phyloP scores from a whole-genome alignment of 2,888 invertebrate species.

The Apodemia hepburni region DNA sequence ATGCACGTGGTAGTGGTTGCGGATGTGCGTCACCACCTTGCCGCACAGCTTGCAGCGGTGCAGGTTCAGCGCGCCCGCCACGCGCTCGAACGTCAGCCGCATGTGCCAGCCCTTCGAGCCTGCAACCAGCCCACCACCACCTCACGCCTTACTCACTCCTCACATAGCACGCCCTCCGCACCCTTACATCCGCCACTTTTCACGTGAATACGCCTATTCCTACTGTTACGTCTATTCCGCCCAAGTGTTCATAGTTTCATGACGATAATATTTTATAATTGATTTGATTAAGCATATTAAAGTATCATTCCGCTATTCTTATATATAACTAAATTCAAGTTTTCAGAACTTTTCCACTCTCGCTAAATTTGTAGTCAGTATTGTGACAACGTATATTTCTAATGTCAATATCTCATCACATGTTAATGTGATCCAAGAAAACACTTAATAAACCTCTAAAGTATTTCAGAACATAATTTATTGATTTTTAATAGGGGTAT shows the following conservation, averaged over 20 bases:
- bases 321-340: no score
- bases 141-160: constrained; percentile 37
- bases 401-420: no score
- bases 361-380: no score
- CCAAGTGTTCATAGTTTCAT: not conserved
- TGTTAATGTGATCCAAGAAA: no score
- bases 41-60: constrained; percentile 96
- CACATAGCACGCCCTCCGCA: constrained; percentile 31
- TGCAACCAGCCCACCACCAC: constrained; percentile 83
- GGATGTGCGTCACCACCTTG: constrained; percentile 96
- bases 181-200: constrained; percentile 31
- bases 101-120: constrained; percentile 97
- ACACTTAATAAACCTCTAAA: no score
- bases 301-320: no score
- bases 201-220: constrained; percentile 5
- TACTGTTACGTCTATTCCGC: not conserved
- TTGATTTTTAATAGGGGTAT: no score
- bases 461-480: no score
- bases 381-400: no score
- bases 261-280: not conserved
- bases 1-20: constrained; percentile 96
- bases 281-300: no score
- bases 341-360: no score
- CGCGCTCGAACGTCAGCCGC: constrained; percentile 96
- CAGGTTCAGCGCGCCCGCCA: constrained; percentile 95